Conservation (phyloP, 1,140 invertebrate species). For the Stegodyphus mimosarum region DNA sequence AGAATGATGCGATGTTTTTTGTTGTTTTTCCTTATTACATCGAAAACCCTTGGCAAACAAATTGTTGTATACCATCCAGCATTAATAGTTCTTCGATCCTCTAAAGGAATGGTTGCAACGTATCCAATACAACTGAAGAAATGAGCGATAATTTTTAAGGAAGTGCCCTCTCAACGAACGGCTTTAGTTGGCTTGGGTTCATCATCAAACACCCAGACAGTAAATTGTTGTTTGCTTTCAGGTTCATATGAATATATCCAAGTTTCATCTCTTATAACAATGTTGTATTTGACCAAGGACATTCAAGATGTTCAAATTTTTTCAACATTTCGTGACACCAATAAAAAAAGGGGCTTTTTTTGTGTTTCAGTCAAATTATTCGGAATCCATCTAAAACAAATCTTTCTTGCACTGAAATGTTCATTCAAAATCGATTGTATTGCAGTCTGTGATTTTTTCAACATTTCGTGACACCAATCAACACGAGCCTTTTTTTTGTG, state of each 20-base stretch:
- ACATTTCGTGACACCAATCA: background rate
- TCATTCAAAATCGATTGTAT: constrained; percentile 64
- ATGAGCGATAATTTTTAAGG: constrained; percentile 64
- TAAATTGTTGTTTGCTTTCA: constrained; percentile 62
- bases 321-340: constrained; percentile 1
- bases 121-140: constrained; percentile 18
- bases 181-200: constrained; percentile 66
- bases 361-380: constrained; percentile 7
- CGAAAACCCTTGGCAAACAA: constrained; percentile 22
- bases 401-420: constrained; percentile 63
- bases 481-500: too few species aligned
- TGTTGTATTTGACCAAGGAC: constrained; percentile 2
- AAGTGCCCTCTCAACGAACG: constrained; percentile 64
- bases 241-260: constrained; percentile 49
- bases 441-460: constrained; percentile 54
- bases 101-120: constrained; percentile 62
- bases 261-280: constrained; percentile 53
- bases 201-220: constrained; percentile 65
- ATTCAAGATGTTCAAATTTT: constrained; percentile 57
- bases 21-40: constrained; percentile 22
- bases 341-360: constrained; percentile 1
- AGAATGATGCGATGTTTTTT: background rate
- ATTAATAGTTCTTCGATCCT: constrained; percentile 63
- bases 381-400: constrained; percentile 50
- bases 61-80: constrained; percentile 63